Evolutionary conservation across 2,797 vertebrate genomes (phyloP), one percentile per base, ranked within the genome.

Genomic region (Pitangus sulphuratus): DNA sequence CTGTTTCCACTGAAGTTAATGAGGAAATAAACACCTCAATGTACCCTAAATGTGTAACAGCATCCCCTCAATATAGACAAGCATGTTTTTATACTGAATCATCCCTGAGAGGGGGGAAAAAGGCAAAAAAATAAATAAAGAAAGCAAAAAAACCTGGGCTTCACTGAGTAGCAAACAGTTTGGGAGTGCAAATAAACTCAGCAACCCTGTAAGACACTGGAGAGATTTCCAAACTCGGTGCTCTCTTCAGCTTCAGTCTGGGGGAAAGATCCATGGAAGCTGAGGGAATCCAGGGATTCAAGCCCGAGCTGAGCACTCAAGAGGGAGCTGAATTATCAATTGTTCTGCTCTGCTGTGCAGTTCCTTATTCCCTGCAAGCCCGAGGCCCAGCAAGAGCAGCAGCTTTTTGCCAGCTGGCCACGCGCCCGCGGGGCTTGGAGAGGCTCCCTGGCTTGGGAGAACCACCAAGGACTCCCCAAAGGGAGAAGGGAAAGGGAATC

Each of bases 321-420:
- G 65, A 48, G 31, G 80, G 84, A 95, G 68, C 64, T 89, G 93
- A 93, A 92, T 93, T 70, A 39, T 26, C 84, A 77, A 79, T 87
- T 90, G 95, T 91, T 94, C 56, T 15, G 45, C 11, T 21, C 25
- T 62, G 90, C 87, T 76, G 42, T 81, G 5, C 15, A 62, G 72
- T 20, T 88, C 93, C 88, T 92, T 35, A 40, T 56, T 37, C 92
- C 22, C 56, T 21, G 70, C 91, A 57, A 60, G 56, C 4, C 57
- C 11, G 26, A 81, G 69, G 83, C 93, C 74, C 60, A 19, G 53
- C 66, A 33, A 39, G 82, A 87, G 89, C 90, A 84, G 94, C 90
- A 94, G 93, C 30, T 72, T 64, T 79, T 14, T 92, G 93, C 94
- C 94, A 96, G 92, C 90, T 96, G 94, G 96, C 92, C 44, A 4